These are phyloP conservation scores for Lytechinus pictus DNA, from an alignment of 35 echinoderm and acorn worm genomes.

Conservation along the genomic window DNA sequence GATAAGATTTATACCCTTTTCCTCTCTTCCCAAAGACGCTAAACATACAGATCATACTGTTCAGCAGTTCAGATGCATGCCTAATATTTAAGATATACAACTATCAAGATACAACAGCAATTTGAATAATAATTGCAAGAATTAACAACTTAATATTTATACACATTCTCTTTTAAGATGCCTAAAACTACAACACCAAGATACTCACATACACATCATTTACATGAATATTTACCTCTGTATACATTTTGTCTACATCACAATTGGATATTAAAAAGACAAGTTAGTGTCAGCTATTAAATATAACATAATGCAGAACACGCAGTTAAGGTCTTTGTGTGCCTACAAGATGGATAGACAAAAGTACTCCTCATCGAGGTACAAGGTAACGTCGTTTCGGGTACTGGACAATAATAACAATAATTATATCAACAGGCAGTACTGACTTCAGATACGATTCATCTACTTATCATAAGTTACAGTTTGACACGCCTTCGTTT, in stretches of 20 bases:
- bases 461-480: constrained; percentile 16
- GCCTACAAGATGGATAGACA: not conserved
- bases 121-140: constrained; percentile 43
- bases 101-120: constrained; percentile 53
- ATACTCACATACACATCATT: constrained; percentile 15
- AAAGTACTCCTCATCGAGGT: constrained; percentile 46
- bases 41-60: constrained; percentile 44
- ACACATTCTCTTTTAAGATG: constrained; percentile 31
- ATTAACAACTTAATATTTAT: constrained; percentile 38
- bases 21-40: not conserved
- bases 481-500: constrained; percentile 9
- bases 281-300: constrained; percentile 27
- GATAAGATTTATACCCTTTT: constrained; percentile 25
- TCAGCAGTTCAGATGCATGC: constrained; percentile 17
- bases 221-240: constrained; percentile 52
- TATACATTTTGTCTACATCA: not conserved
- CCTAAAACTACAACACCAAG: constrained; percentile 41
- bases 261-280: not conserved
- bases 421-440: constrained; percentile 36
- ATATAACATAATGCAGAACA: constrained; percentile 44
- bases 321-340: constrained; percentile 33
- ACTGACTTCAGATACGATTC: constrained; percentile 31
- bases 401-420: constrained; percentile 48
- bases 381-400: constrained; percentile 45
- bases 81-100: constrained; percentile 36